Evolutionary conservation across 1,140 invertebrate species (phyloP), one percentile per base, ranked within the genome.

Genomic region (Zaprionus camerounensis): DNA sequence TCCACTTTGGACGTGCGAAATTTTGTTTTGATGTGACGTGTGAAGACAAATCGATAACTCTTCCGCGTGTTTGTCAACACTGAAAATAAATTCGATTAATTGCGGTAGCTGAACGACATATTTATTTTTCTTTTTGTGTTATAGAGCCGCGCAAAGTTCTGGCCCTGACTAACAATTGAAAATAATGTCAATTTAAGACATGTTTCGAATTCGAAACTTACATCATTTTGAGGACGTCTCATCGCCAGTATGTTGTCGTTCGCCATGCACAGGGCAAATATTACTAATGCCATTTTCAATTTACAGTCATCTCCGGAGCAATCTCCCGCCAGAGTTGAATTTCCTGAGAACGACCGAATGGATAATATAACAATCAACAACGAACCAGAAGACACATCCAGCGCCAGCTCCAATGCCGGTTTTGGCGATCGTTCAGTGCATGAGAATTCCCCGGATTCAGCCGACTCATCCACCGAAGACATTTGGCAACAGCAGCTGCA

Each of bases 21-120:
- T 74, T n/a, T 75, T 74, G 65, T 74, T 63, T 70, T 75, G 72
- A 64, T 58, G 53, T 75, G 72, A 75, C 72, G 72, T 75, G 67
- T 61, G 58, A 49, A 56, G 53, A 41, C 5, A 24, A 49, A 75
- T 63, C 72, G 72, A 74, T 74, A 74, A 36, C 15, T 28, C 11
- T 3, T 22, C 11, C 1, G 4, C 4, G 20, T 11, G 20, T 46
- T 46, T 46, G n/a, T 3, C n/a, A 51, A 51, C 46, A 51, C 46
- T 51, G 12, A 11, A 24, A 22, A 22, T 51, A 20, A 13, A 7
- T 24, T 51, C 46, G 46, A 51, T 51, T 12, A 51, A 24, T 51
- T 51, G 20, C 46, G 20, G 46, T 51, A 51, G 2, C 12, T 51
- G 46, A 51, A 12, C 46, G 46, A 51, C 46, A 51, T 49, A 49